Conservation (phyloP, 2,888 invertebrate genomes). For the Melanostoma mellinum region DNA sequence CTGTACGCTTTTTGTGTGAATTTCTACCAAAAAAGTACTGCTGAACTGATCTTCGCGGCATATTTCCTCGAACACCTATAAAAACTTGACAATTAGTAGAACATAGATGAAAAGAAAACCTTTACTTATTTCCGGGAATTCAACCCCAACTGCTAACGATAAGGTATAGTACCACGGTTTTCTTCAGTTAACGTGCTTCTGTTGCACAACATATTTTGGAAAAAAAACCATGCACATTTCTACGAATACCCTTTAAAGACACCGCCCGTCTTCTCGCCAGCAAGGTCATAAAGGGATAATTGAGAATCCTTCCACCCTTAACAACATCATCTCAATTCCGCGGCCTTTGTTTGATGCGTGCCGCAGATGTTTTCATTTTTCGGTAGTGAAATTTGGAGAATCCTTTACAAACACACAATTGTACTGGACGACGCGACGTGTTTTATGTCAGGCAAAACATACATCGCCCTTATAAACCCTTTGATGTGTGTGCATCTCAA, state of each 20-base stretch:
- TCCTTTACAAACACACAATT: conserved; percentile 33
- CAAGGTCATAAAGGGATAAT: conserved; percentile 50
- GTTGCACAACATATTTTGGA: too few relatives aligned
- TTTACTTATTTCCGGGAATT: too few relatives aligned
- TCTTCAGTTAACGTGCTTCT: too few relatives aligned
- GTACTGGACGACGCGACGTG: conserved; percentile 30
- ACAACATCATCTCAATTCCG: background rate
- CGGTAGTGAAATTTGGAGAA: conserved; percentile 33
- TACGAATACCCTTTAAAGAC: conserved; percentile 18
- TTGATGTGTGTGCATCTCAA: background rate
- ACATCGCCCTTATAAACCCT: conserved; percentile 51
- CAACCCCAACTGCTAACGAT: too few relatives aligned
- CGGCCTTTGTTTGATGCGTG: conserved; percentile 38
- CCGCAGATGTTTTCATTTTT: conserved; percentile 26
- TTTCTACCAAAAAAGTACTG: too few relatives aligned
- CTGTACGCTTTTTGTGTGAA: too few relatives aligned
- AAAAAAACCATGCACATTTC: background rate
- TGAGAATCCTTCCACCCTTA: conserved; percentile 8
- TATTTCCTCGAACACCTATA: too few relatives aligned
- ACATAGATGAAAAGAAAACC: too few relatives aligned
- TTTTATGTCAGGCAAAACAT: conserved; percentile 50
- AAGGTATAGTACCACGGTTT: too few relatives aligned
- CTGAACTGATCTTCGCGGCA: too few relatives aligned
- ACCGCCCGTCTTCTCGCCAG: conserved; percentile 3
- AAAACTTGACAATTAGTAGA: too few relatives aligned